Conservation (phyloP, 2,113 vertebrate species). For the Hemiprocne comata region DNA sequence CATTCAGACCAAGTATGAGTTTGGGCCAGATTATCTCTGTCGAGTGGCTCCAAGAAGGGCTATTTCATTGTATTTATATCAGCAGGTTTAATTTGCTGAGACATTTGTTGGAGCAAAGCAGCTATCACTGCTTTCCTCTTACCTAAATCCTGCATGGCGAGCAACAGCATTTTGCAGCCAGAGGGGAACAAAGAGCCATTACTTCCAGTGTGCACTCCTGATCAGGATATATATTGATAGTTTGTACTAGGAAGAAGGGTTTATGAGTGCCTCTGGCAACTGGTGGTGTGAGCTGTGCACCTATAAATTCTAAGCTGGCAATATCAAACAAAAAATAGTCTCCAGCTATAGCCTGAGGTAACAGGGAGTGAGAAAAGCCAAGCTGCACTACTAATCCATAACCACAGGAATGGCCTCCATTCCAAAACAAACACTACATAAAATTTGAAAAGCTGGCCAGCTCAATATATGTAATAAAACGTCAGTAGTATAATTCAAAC, state of each 20-base stretch:
- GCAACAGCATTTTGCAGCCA: constrained; percentile 23
- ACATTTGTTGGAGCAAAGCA: background rate
- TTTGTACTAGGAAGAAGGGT: constrained; percentile 54
- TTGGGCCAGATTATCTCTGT: background rate
- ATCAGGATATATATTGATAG: constrained; percentile 61
- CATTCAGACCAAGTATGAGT: background rate
- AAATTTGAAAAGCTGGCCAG: constrained; percentile 41
- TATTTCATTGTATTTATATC: background rate
- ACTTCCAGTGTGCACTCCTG: background rate
- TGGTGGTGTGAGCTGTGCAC: constrained; percentile 18
- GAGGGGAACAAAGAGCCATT: constrained; percentile 57
- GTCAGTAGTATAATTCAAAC: constrained; percentile 22
- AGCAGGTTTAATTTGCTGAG: constrained; percentile 26
- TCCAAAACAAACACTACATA: constrained; percentile 57
- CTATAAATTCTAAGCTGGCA: constrained; percentile 66
- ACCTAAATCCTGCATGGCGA: background rate
- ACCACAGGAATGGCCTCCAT: constrained; percentile 54
- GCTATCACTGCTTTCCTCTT: background rate
- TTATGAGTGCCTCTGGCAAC: constrained; percentile 67
- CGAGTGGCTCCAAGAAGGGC: background rate
- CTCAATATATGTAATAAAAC: constrained; percentile 31
- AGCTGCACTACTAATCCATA: constrained; percentile 44
- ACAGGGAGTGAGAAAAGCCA: constrained; percentile 37
- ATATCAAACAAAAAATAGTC: constrained; percentile 57
- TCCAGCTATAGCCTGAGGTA: constrained; percentile 47